Evolutionary conservation across 2,797 vertebrate genomes (phyloP).

Genomic region (Kryptolebias ocellatus): DNA sequence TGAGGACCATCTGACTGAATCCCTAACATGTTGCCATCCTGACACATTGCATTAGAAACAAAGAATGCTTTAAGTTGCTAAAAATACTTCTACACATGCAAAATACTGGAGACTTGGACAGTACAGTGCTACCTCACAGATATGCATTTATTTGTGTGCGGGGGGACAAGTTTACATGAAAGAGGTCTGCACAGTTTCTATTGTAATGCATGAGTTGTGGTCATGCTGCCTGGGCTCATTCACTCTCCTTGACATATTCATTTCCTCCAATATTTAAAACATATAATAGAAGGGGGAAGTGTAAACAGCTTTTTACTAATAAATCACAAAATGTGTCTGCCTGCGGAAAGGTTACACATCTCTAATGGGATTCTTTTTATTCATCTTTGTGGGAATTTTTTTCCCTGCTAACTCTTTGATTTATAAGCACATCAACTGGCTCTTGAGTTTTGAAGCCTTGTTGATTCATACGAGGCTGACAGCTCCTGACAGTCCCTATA

Average conservation of each 20-base stretch:
- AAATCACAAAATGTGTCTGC: constrained; percentile 50
- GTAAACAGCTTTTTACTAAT: constrained; percentile 46
- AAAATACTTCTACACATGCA: constrained; percentile 70
- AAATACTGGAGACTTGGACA: constrained; percentile 38
- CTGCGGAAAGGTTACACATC: constrained; percentile 62
- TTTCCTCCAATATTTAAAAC: constrained; percentile 58
- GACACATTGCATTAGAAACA: constrained; percentile 58
- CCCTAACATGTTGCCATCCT: constrained; percentile 60
- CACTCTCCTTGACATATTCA: constrained; percentile 53
- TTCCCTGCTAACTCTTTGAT: constrained; percentile 52
- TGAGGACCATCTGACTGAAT: constrained; percentile 74
- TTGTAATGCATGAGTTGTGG: constrained; percentile 59
- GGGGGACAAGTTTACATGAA: constrained; percentile 29
- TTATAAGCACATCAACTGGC: constrained; percentile 62
- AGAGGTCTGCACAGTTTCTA: constrained; percentile 38
- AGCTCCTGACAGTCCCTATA: constrained; percentile 67
- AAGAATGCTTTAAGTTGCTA: constrained; percentile 48
- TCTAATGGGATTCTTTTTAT: constrained; percentile 63
- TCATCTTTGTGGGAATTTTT: constrained; percentile 53
- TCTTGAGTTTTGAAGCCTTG: constrained; percentile 60
- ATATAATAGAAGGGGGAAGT: constrained; percentile 51
- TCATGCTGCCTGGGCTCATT: constrained; percentile 52
- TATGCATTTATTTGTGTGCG: constrained; percentile 14
- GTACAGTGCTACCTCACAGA: constrained; percentile 30
- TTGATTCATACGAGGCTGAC: constrained; percentile 68